A percentile compares a stretch with the other conserved stretches of the same genome.
Conservation (phyloP, 2,797 vertebrate genomes). For the Tokudaia muenninki region DNA sequence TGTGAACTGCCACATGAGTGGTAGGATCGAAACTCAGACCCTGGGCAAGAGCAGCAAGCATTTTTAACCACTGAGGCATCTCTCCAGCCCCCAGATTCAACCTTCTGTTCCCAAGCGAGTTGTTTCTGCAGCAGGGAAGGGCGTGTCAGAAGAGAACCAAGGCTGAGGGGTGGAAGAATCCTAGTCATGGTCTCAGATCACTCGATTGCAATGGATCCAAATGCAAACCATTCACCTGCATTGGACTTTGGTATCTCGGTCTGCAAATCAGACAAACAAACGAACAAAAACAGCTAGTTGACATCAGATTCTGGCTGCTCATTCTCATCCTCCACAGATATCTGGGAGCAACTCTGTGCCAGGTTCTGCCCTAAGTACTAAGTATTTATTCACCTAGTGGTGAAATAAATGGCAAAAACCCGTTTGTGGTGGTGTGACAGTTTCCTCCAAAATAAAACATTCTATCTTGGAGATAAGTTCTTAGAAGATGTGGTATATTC, state of each 20-base stretch:
- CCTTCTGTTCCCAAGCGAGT: not conserved
- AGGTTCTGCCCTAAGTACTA: not conserved
- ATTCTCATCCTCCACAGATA: not conserved
- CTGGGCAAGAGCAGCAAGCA: no score
- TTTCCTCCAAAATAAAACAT: not conserved
- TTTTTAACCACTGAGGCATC: not conserved
- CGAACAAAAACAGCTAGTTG: not conserved
- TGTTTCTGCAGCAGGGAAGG: not conserved
- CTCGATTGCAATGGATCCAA: not conserved
- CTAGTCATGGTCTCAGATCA: not conserved
- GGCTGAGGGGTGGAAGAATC: not conserved
- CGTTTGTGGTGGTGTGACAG: not conserved
- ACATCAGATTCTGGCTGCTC: not conserved
- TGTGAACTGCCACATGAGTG: not conserved
- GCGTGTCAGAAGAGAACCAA: not conserved
- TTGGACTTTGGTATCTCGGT: not conserved
- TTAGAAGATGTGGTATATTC: not conserved
- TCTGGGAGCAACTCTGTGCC: not conserved
- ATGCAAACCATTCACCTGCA: fast-evolving
- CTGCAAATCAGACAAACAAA: not conserved
- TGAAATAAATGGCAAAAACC: not conserved
- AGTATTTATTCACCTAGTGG: not conserved
- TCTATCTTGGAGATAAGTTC: not conserved
- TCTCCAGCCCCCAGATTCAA: not conserved
- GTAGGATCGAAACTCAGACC: not conserved